A percentile compares a stretch with the other conserved stretches of the same genome.
These are phyloP conservation scores for Chloebia gouldiae DNA, from an alignment of 2,113 vertebrate genomes.

Conservation along the genomic window DNA sequence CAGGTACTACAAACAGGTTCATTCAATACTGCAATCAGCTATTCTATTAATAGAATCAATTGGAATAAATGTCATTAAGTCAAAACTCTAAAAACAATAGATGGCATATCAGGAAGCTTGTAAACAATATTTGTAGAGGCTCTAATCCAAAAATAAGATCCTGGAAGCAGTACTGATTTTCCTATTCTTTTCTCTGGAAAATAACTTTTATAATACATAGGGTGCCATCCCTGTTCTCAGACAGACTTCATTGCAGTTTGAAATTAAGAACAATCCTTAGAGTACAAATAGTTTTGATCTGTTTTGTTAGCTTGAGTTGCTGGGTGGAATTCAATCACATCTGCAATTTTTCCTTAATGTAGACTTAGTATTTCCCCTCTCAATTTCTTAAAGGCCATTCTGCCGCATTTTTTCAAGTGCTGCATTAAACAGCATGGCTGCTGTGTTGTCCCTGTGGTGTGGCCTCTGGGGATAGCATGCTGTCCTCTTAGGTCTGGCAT, in stretches of 20 bases:
- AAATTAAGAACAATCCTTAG: not conserved
- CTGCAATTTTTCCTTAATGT: not conserved
- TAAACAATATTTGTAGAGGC: not conserved
- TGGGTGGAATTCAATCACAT: not conserved
- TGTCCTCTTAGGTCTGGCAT: not conserved
- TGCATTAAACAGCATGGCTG: not conserved
- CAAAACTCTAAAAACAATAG: not conserved
- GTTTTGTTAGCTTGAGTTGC: not conserved
- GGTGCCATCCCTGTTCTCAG: not conserved
- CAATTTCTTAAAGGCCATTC: not conserved
- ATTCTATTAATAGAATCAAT: conserved; percentile 44
- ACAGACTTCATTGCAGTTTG: not conserved
- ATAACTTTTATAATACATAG: not conserved
- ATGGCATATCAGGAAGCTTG: not conserved
- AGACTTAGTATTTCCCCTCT: not conserved
- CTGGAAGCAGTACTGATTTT: not conserved
- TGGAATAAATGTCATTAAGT: conserved; percentile 40
- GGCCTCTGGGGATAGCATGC: not conserved
- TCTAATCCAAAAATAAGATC: not conserved
- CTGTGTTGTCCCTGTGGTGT: not conserved
- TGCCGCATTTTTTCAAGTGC: not conserved
- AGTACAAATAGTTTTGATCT: not conserved
- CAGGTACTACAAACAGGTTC: conserved; percentile 45
- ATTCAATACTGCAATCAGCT: conserved; percentile 47
- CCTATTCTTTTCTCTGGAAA: not conserved